A percentile compares a stretch with the other conserved stretches of the same genome.
phyloP scores from a whole-genome alignment of 2,797 vertebrate genomes.

The Tapirus indicus region DNA sequence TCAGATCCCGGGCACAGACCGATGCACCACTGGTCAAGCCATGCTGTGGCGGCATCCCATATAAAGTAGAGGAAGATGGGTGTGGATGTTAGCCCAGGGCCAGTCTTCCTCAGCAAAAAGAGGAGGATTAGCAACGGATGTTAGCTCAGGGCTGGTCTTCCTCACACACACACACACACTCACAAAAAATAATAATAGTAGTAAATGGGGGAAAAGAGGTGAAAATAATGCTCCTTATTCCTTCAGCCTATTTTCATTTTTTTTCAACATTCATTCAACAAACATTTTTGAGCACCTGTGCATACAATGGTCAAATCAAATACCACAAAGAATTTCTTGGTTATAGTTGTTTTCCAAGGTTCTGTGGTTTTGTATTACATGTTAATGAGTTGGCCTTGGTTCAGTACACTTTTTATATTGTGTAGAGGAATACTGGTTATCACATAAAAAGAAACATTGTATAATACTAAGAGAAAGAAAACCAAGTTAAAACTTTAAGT shows the following conservation, averaged over 20 bases:
- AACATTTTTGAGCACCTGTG: not conserved
- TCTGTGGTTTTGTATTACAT: constrained; percentile 6
- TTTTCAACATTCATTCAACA: not conserved
- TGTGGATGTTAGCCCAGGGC: too few species aligned
- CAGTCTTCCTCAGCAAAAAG: too few species aligned
- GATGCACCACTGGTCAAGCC: too few species aligned
- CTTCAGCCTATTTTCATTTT: not conserved
- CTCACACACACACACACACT: too few species aligned
- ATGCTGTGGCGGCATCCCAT: too few species aligned
- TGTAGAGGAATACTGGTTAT: constrained; percentile 7
- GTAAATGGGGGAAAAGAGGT: not conserved
- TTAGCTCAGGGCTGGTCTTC: too few species aligned
- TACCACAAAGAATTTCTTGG: not conserved
- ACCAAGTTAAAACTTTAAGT: not conserved
- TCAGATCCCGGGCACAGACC: too few species aligned
- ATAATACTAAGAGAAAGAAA: not conserved
- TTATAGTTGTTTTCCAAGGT: not conserved
- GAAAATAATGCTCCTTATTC: not conserved
- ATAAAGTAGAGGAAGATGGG: too few species aligned
- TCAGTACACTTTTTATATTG: not conserved
- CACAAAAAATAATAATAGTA: too few species aligned
- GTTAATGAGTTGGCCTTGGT: not conserved
- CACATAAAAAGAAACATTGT: not conserved
- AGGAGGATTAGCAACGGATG: too few species aligned
- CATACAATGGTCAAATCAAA: not conserved